Base-by-base conservation (phyloP, 2,797 vertebrate species). In the Carduelis carduelis region DNA sequence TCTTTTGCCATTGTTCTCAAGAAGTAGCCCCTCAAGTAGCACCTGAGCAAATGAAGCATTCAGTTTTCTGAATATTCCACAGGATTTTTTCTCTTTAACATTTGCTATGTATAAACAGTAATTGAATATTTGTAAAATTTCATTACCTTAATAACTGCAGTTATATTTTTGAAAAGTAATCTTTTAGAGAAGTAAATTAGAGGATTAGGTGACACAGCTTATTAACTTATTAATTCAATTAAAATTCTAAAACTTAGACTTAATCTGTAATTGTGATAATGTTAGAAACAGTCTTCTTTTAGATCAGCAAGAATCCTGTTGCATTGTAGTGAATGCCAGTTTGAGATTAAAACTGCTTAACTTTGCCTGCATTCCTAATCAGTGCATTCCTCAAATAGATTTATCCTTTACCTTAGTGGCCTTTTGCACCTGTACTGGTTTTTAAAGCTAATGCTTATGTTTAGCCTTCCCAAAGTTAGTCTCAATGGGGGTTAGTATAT, bases 1-100 rank as follows among this genome's bases (percentile, higher is more conserved):
- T 83, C 59, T 68, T 95, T 80, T 97, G 81, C 55, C 56, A 70
- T 82, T 91, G 68, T 91, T 93, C 84, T 95, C 69, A 90, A 95
- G n/a, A 92, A 94, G 47, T 87, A 86, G 52, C 17, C 72, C 17
- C 52, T 91, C 82, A 97, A 93, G 61, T 72, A 49, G 92, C 68
- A 76, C 14, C 52, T 52, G 71, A 82, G 44, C 41, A 93, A 79
- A 79, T 50, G 57, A 88, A 87, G 28, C 32, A 41, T 85, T 87
- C 16, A 0, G 3, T 77, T 76, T 78, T 47, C 41, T 55, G 43
- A 95, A 64, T 94, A 69, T 91, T 96, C 90, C 93, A 86, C 85
- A 83, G 68, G 65, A 6, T 34, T 66, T 76, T 85, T 72, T 37
- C 50, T 66, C 8, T 74, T 92, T 85, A 20, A 57, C 7, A 50